Percentiles rank a stretch among this genome's conserved stretches.
Conservation (phyloP, 2,888 invertebrate genomes). For the Sclerodermus sp. region DNA sequence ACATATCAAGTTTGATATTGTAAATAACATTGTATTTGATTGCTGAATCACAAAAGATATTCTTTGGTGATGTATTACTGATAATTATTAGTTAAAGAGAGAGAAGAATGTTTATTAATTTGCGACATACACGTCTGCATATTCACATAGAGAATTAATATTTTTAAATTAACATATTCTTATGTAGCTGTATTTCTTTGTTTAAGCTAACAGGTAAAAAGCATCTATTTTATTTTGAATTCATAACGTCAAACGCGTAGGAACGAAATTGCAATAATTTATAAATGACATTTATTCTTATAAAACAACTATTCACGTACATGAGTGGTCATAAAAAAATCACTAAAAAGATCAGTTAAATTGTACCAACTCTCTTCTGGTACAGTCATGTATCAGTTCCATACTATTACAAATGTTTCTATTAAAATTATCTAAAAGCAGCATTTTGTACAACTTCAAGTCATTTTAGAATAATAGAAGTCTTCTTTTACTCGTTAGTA, state of each 20-base stretch:
- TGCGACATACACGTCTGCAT: conserved; percentile 3
- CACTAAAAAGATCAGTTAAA: conserved; percentile 24
- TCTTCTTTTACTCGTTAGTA: no score
- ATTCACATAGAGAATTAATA: conserved; percentile 23
- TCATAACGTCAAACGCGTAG: conserved; percentile 4
- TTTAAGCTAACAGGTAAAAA: no score
- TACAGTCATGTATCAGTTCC: not conserved
- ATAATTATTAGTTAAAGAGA: conserved; percentile 19
- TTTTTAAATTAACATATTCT: conserved; percentile 25
- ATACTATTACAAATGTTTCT: not conserved
- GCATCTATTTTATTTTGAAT: conserved; percentile 4
- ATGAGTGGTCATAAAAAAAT: conserved; percentile 37
- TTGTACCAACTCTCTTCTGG: conserved; percentile 10
- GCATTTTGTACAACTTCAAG: no score
- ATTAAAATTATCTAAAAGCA: no score
- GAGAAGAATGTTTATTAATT: conserved; percentile 1
- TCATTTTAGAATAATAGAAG: no score
- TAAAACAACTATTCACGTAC: conserved; percentile 40
- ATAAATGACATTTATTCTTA: conserved; percentile 49
- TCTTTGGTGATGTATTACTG: conserved; percentile 34
- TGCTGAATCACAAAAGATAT: conserved; percentile 25
- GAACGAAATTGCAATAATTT: conserved; percentile 30
- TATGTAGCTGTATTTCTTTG: conserved; percentile 23
- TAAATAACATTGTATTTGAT: conserved; percentile 26
- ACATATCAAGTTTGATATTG: conserved; percentile 18